phyloP scores from a whole-genome alignment of 2,888 invertebrate genomes.

The Parapristionchus giblindavisi region DNA sequence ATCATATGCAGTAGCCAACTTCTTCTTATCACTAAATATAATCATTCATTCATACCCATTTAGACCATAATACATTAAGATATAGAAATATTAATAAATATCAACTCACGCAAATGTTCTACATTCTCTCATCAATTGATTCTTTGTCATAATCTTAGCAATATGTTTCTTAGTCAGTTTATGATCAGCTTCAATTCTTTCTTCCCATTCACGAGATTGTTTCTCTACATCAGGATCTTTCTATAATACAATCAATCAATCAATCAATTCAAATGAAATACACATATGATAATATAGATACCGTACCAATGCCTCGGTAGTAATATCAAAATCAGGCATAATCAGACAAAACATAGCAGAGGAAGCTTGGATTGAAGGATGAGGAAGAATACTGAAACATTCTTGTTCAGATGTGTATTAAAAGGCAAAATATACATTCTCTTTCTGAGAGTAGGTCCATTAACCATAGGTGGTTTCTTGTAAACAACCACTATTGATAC shows the following conservation, averaged over 20 bases:
- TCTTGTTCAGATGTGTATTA: background rate
- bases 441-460: background rate
- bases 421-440: slow-evolving; percentile 5
- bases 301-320: slow-evolving; percentile 46
- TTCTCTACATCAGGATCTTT: slow-evolving; percentile 60
- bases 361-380: slow-evolving; percentile 10
- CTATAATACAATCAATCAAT: slow-evolving; percentile 15
- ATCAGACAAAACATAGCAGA: slow-evolving; percentile 56
- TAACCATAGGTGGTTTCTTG: slow-evolving; percentile 49
- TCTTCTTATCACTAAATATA: slow-evolving; percentile 6
- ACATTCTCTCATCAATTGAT: slow-evolving; percentile 20
- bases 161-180: slow-evolving; percentile 55
- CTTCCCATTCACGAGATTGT: slow-evolving; percentile 63
- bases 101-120: slow-evolving; percentile 25
- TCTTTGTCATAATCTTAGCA: slow-evolving; percentile 47
- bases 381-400: slow-evolving; percentile 22
- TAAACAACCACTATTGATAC: slow-evolving; percentile 53
- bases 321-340: slow-evolving; percentile 63
- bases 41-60: background rate
- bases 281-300: background rate
- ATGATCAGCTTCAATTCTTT: slow-evolving; percentile 58
- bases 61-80: too few relatives aligned
- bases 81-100: too few relatives aligned
- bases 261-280: background rate
- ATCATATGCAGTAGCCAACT: slow-evolving; percentile 79